Evolutionary conservation across 1,140 invertebrate species (phyloP), one percentile per base, ranked within the genome.

Genomic region (Lepidotrigona ventralis): DNA sequence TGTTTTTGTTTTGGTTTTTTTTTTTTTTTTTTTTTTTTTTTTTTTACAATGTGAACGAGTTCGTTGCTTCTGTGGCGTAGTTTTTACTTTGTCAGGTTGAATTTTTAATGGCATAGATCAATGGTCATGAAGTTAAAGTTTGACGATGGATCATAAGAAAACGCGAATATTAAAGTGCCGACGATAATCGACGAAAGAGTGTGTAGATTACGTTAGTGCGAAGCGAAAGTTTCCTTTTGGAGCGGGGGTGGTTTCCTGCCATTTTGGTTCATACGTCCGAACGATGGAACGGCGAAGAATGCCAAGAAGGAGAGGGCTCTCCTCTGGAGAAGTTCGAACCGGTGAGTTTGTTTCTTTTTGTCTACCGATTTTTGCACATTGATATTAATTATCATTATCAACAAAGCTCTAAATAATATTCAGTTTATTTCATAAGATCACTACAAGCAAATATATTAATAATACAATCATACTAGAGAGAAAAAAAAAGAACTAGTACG

Each of bases 271-370:
- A 8, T n/a, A 9, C 46, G 39, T 17, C 26, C n/a, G 15, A n/a
- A n/a, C 58, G 60, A 84, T 91, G 84, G 79, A 88, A n/a, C 77
- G 74, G 79, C 71, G 79, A 78, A 88, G 80, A 75, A 82, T 82
- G 63, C 86, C 88, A 15, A 87, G 77, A 51, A 91, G 89, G 78
- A 88, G 90, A 83, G 89, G 87, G 46, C 78, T 92, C 15, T 84
- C 85, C 9, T 86, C 85, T 1, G 85, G 77, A 9, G 89, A 92
- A 64, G 74, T 74, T 29, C 82, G 82, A 60, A 74, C 90, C 81
- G 92, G 92, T 93, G 63, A 80, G 58, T 76, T 60, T 60, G 19
- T 6, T 8, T n/a, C n/a, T n/a, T 1, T 29, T 66, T 19, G 1
- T 66, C 26, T 39, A 19, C 15, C 6, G 26, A 66, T 66, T 66